Evolutionary conservation across 2,113 vertebrate genomes (phyloP).

Genomic region (Poeciliopsis prolifica): DNA sequence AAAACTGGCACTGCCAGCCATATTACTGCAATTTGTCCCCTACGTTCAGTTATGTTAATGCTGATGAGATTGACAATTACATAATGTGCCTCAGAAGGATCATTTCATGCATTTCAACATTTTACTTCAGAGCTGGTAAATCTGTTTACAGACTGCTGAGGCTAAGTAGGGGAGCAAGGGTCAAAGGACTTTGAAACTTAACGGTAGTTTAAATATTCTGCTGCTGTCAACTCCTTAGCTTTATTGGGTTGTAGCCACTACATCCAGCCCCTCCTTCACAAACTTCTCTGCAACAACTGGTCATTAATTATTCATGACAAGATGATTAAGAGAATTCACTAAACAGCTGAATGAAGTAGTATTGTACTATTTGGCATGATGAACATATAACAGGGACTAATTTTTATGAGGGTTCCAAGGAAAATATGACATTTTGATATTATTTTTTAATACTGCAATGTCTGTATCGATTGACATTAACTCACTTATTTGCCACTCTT

Average conservation of each 20-base stretch:
- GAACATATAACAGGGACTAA: background rate
- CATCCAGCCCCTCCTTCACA: background rate
- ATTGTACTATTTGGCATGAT: background rate
- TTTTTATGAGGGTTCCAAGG: background rate
- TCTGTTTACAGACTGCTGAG: background rate
- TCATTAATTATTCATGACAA: background rate
- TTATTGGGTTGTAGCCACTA: background rate
- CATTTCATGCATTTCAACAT: background rate
- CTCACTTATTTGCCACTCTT: background rate
- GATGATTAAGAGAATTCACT: background rate
- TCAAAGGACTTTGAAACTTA: background rate
- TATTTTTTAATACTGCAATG: background rate
- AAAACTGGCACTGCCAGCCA: background rate
- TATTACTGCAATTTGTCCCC: background rate
- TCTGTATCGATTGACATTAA: background rate
- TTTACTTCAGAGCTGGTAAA: background rate
- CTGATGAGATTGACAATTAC: too few species aligned
- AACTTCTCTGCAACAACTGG: background rate
- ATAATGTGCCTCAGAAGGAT: too few species aligned
- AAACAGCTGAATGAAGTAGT: background rate
- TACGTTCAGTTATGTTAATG: background rate
- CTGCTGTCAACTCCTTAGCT: background rate
- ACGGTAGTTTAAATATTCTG: background rate
- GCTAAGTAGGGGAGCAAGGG: too few species aligned
- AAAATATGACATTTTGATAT: background rate